phyloP scores from a whole-genome alignment of 2,888 invertebrate genomes.

The Sphecodes monilicornis region DNA sequence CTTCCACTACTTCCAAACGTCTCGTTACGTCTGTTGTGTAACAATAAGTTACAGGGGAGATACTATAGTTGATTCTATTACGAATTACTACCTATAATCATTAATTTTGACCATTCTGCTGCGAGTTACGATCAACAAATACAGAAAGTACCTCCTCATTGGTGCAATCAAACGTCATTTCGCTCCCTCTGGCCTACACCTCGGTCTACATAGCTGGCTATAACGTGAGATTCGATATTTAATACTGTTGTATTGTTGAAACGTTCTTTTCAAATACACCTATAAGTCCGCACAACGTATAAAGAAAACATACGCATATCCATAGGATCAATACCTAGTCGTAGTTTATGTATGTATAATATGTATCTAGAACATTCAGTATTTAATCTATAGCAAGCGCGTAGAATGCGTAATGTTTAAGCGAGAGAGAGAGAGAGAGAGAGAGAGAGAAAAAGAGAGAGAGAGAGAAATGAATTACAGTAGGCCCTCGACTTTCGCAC shows the following conservation, averaged over 20 bases:
- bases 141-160: neutral
- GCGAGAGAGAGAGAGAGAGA: neutral
- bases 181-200: constrained; percentile 13
- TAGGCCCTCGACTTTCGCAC: too few relatives aligned
- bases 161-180: constrained; percentile 7
- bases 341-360: constrained; percentile 71
- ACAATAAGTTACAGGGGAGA: neutral
- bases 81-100: neutral
- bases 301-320: constrained; percentile 74
- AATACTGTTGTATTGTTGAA: constrained; percentile 47
- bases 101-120: neutral
- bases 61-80: neutral
- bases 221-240: constrained; percentile 42
- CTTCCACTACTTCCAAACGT: neutral
- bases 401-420: constrained; percentile 55
- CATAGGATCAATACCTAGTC: constrained; percentile 69
- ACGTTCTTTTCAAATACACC: constrained; percentile 45
- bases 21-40: neutral
- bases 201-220: constrained; percentile 53
- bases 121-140: neutral
- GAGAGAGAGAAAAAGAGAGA: neutral
- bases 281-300: constrained; percentile 68
- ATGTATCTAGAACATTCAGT: constrained; percentile 66
- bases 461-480: neutral
- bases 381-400: constrained; percentile 59